Evolutionary conservation across 2,797 vertebrate genomes (phyloP), one percentile per base, ranked within the genome.

Genomic region (Tolypeutes matacus): DNA sequence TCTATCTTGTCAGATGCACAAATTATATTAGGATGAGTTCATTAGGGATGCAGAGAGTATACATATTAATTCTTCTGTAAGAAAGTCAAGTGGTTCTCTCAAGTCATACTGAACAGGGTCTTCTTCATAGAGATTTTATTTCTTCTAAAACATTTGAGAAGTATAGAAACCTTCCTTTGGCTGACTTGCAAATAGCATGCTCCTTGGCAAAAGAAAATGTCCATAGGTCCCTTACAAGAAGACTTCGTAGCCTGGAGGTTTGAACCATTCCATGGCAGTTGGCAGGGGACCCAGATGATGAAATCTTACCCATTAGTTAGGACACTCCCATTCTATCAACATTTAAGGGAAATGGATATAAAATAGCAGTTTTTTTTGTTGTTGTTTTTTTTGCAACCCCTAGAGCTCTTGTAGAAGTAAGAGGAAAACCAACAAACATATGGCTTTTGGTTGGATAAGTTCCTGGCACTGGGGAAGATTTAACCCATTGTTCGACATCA

Each of bases 381-480:
- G 5, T 46, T 46, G 5, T 58, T 51, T 80, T 29, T 70, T 92
- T 95, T 94, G 42, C 21, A 62, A 14, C 11, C 93, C 62, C 42
- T 31, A 73, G 6, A 86, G 29, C 25, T 18, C 42, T 64, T 83
- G 27, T 56, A 27, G 60, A 56, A 15, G 34, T 29, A 46, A 73
- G 11, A 80, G 78, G 84, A 96, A 95, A 73, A 84, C 80, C 46
- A 51, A 21, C 4, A 18, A 67, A 27, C 34, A 27, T 67, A 39
- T 53, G 96, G 86, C 17, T 96, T 96, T 95, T 91, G 60, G 46
- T 62, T 70, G 65, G n/a, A 27, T 77, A 46, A 77, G 34, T 60
- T 85, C 27, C 53, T 93, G 69, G 67, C 58, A 46, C 36, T 29
- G 20, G 62, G 23, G 77, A 93, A 81, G 42, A 72, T 62, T 42